Evolutionary conservation across 2,888 invertebrate genomes (phyloP), one percentile per base, ranked within the genome.

Genomic region (Tenthredo amoena): DNA sequence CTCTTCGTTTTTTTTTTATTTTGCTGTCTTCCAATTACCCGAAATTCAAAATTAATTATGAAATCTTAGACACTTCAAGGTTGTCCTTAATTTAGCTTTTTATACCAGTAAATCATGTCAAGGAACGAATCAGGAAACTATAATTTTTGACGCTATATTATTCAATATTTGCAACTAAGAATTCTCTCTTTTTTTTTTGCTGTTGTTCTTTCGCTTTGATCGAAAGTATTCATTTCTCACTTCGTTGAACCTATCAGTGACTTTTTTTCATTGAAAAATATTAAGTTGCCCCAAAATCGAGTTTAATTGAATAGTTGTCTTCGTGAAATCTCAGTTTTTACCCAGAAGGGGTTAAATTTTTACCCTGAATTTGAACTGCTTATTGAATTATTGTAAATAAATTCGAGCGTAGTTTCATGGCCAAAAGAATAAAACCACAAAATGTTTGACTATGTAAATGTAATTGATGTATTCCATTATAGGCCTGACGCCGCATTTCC

Each of bases 381-480:
- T 5, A 71, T 37, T 31, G n/a, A 71, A 71, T 71, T 31, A 37
- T 72, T 40, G 21, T 72, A 4, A 31, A 72, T 21, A 40, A 40
- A 72, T 72, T n/a, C 18, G 10, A 72, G 37, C 15, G 2, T 21
- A 9, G 9, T 40, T 72, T 40, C 40, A 31, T 40, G 18, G 5
- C n/a, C 2, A 34, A 47, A 47, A 47, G 37, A 47, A 15, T 47
- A 3, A 47, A 15, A 47, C 3, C 3, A n/a, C 10, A 9, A 47
- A 50, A 76, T 26, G 15, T 76, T 47, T 31, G 76, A 50, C 76
- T 50, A 76, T 76, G 47, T 50, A 47, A 76, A 76, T 76, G 10
- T 31, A 47, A 43, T 40, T 5, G 72, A 18, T 34, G 37, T n/a
- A 21, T 72, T n/a, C 7, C 7, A 15, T n/a, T n/a, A n/a, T 47